Evolutionary conservation across 2,888 invertebrate species (phyloP), one percentile per base, ranked within the genome.

Genomic region (Agonum fuliginosum): DNA sequence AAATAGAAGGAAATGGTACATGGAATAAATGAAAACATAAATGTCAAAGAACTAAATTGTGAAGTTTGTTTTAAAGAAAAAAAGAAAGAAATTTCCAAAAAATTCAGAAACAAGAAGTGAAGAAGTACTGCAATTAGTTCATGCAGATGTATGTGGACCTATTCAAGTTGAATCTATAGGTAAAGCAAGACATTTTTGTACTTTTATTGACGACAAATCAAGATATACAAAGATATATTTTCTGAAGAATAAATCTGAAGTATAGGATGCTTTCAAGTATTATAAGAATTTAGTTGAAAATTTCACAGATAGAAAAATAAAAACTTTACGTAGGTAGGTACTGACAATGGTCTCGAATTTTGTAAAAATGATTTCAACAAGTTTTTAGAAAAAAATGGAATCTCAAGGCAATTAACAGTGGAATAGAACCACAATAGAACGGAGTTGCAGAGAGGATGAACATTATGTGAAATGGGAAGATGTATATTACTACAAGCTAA

Each of bases 201-300:
- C 78, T 12, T 79, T 78, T 24, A 70, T 75, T 10, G 79, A 79
- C 41, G 79, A 79, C 19, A 22, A 46, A 4, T 62, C 48, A 1
- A 37, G 48, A 17, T 80, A 76, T 73, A 51, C 75, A 6, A 73
- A 78, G 67, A 54, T 78, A 51, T 22, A 20, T 51, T 19, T 51
- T 51, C 19, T 51, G 22, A 51, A 51, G n/a, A 51, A 51, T 8
- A 51, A 51, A 51, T 51, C 20, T 10, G 51, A 51, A 3, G 22
- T 51, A 51, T 8, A 22, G 5, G 51, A 51, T 22, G 22, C 51
- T 51, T 51, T 51, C 22, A 51, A 22, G 19, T 22, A 51, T 20
- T 51, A 51, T n/a, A 51, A 51, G 51, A 51, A 51, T 48, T 17
- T 43, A 43, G 10, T 19, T 17, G 17, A 46, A 3, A 17, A 46